Base-by-base conservation (phyloP, 2,888 invertebrate species). In the Cerceris ruficornis region DNA sequence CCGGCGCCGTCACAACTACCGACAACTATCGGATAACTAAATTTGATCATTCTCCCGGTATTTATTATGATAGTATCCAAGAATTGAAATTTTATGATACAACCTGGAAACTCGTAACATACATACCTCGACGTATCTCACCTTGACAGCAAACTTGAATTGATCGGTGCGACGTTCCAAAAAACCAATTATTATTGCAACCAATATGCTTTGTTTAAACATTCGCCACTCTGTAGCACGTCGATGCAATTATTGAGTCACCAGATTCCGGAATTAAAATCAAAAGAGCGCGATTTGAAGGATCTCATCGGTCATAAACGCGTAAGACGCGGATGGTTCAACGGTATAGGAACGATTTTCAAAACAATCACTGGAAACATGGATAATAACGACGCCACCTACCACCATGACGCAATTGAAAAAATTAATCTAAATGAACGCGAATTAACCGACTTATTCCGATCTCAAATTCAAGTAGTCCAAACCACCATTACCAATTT, bases 301-400 rank as follows among this genome's bases (percentile, higher is more conserved):
- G 17, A 65, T 15, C 42, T 65, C 42, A 42, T 43, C 4, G 43
- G 55, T 4, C 55, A 55, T 54, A 65, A 54, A 5, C 65, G 43
- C 41, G 17, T 54, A 9, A 65, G 42, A 5, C 65, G 43, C 41
- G 17, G 65, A 9, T 65, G 54, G 65, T 65, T 55, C 49, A 42
- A 65, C 8, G 54, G 9, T 11, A 15, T 15, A 14, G 11, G 46
- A 6, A 58, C 67, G 43, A 15, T 83, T 17, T 86, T 86, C 28
- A 88, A 88, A 75, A 75, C 83, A 14, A 75, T 89, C 7, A 82
- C 86, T 46, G 88, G 88, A 15, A 87, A 83, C 7, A 67, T 88
- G 46, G 87, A 88, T 65, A 83, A 85, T 62, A 69, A 87, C 50
- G 87, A 88, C 69, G 88, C 83, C 0, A 78, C 70, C 69, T 82